A percentile compares a stretch with the other conserved stretches of the same genome.
Conservation (phyloP, 1,140 invertebrate species). For the Aphaenogaster floridana region DNA sequence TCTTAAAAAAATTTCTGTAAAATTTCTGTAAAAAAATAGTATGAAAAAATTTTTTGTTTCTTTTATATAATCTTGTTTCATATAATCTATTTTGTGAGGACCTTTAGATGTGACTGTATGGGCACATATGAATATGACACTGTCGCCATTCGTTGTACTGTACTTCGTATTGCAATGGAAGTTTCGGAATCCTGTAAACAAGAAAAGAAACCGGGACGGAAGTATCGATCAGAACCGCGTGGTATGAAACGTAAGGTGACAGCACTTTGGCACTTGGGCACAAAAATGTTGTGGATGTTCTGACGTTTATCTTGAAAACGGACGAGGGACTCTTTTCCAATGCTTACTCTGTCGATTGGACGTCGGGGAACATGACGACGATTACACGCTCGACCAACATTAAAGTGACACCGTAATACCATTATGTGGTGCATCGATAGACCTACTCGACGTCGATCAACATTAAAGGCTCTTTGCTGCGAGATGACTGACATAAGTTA, state of each 20-base stretch:
- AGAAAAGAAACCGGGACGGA: conserved; percentile 29
- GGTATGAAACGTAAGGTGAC: neutral
- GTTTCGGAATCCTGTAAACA: conserved; percentile 26
- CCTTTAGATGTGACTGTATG: neutral
- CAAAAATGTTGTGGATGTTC: conserved; percentile 32
- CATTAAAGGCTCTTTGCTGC: conserved; percentile 21
- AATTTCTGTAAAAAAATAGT: neutral
- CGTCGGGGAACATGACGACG: conserved; percentile 30
- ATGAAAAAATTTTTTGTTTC: neutral
- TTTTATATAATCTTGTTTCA: neutral
- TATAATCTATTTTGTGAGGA: neutral
- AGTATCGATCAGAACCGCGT: conserved; percentile 26
- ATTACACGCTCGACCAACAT: conserved; percentile 46
- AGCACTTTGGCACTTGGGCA: conserved; percentile 19
- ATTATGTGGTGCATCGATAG: conserved; percentile 27
- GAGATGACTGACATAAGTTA: neutral
- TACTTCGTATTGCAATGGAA: neutral
- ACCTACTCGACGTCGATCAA: conserved; percentile 45
- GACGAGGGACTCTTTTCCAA: conserved; percentile 25
- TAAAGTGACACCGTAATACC: conserved; percentile 41
- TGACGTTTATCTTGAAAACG: conserved; percentile 36
- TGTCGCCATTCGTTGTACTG: neutral
- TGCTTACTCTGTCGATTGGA: conserved; percentile 43
- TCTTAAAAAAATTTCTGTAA: neutral
- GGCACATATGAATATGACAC: neutral